phyloP scores from a whole-genome alignment of 37 sponge, comb jelly and placozoan genomes.

The Theonella swinhoei region DNA sequence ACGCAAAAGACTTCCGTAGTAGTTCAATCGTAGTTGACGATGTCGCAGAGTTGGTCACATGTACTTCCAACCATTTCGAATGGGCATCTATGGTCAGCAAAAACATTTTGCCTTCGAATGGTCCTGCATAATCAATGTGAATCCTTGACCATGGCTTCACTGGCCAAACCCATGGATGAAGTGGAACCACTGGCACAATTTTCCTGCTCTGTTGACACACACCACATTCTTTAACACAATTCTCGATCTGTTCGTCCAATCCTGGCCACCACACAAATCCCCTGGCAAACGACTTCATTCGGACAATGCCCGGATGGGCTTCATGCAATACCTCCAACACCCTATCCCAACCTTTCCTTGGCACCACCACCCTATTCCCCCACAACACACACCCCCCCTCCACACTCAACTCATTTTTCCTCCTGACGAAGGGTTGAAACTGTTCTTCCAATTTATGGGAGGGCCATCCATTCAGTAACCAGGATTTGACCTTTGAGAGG shows the following conservation, averaged over 20 bases:
- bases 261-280: conserved; percentile 52
- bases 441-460: background rate
- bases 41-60: conserved; percentile 16
- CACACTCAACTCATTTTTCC: no score
- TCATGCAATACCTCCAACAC: background rate
- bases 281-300: conserved; percentile 34
- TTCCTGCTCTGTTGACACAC: conserved; percentile 7
- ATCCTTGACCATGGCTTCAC: conserved; percentile 46
- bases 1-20: conserved; percentile 28
- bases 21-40: conserved; percentile 21
- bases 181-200: conserved; percentile 29
- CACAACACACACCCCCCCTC: no score
- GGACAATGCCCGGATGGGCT: conserved; percentile 11
- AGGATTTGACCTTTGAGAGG: background rate
- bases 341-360: background rate
- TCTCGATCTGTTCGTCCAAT: conserved; percentile 47
- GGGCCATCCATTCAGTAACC: background rate
- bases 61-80: conserved; percentile 57
- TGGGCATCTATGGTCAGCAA: conserved; percentile 55
- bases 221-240: conserved; percentile 5
- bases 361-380: conserved; percentile 3
- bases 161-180: conserved; percentile 63
- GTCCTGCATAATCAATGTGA: conserved; percentile 56
- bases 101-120: conserved; percentile 42
- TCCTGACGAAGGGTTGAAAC: background rate